Base-by-base conservation (phyloP, 2,797 vertebrate genomes). In the Pelochelys cantorii region DNA sequence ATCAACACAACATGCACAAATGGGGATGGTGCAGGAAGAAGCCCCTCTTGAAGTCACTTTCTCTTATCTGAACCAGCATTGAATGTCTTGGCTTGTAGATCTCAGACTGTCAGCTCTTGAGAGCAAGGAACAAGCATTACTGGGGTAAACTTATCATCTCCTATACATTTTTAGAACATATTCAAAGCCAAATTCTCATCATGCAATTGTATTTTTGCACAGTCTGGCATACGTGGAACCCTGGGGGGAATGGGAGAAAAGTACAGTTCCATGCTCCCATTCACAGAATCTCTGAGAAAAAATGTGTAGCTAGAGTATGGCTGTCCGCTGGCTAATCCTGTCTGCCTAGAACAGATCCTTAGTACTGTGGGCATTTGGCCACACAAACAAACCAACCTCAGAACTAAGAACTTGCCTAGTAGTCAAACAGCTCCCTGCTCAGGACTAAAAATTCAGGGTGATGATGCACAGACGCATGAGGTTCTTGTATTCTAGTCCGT, bases 161-260 rank as follows among this genome's bases (percentile, higher is more conserved):
- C 22, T 65, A 65, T 13, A 9, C 15, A 48, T 34, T 8, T 7
- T 53, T 59, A 79, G 56, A 27, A 57, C 55, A 79, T 7, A 80
- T 14, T 75, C 12, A 74, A 11, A 34, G 78, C 13, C 34, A 48
- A 75, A 75, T 48, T 75, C 37, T 75, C 37, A 42, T 42, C 65
- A 42, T 2, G 54, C 31, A 29, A 2, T 23, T 31, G 9, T 10
- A 20, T 13, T 86, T 6, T 83, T 52, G 4, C 37, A 48, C 14
- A 2, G 7, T 23, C 74, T 54, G 60, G 52, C 29, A 31, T 25
- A 82, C 27, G 77, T 9, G 56, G 37, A 34, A 1, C 2, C 3
- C 3, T 1, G 68, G 27, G 4, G 34, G 60, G n/a, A 1, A 1
- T 1, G 0, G 23, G 14, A 3, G 42, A 48, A 25, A 34, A n/a